These are phyloP conservation scores for Sparidentex hasta DNA, from an alignment of 2,797 vertebrate species.

Conservation along the genomic window DNA sequence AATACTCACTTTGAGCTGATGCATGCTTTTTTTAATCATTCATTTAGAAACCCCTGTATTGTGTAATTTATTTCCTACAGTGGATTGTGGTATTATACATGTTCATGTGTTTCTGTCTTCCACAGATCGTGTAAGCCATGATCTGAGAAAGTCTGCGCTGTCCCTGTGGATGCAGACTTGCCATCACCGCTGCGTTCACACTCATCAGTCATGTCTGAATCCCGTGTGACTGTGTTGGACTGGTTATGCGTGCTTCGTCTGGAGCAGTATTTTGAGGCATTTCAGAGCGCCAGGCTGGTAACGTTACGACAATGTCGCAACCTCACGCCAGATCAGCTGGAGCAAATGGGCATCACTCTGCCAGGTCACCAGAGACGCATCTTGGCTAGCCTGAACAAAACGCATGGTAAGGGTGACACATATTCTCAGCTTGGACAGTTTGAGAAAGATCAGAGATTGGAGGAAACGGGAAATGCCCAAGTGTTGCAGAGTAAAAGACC, in stretches of 20 bases:
- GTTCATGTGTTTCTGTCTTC: constrained; percentile 20
- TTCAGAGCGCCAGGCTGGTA: constrained; percentile 80
- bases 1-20: neutral
- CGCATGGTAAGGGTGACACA: constrained; percentile 53
- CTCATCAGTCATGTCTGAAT: constrained; percentile 70
- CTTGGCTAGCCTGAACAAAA: constrained; percentile 89
- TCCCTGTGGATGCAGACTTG: constrained; percentile 14
- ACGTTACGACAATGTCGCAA: constrained; percentile 85
- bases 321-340: constrained; percentile 83
- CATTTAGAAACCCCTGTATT: neutral
- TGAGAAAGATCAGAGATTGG: constrained; percentile 37
- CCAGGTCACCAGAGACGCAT: constrained; percentile 93
- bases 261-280: constrained; percentile 89
- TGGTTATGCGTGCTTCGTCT: constrained; percentile 91
- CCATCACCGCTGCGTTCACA: constrained; percentile 13
- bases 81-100: neutral
- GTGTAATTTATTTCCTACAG: neutral
- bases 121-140: constrained; percentile 61
- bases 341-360: constrained; percentile 87
- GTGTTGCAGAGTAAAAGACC: constrained; percentile 37
- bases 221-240: constrained; percentile 75
- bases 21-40: neutral
- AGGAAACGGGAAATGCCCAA: constrained; percentile 22
- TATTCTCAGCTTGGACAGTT: constrained; percentile 39
- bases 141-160: constrained; percentile 50